Evolutionary conservation across 2,888 invertebrate genomes (phyloP), one percentile per base, ranked within the genome.

Genomic region (Erebia ligea): DNA sequence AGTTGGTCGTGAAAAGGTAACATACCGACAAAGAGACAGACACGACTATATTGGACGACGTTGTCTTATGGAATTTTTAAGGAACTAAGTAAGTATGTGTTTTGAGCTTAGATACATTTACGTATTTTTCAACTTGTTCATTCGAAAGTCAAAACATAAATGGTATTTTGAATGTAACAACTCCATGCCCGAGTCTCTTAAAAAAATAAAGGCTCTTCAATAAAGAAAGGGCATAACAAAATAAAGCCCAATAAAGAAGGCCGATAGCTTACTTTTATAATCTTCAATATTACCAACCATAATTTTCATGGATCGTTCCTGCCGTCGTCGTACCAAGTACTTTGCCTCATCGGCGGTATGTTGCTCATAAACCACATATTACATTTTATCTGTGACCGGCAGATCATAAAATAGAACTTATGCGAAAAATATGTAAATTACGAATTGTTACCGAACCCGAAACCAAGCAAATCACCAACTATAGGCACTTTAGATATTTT

Each of bases 331-430:
- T 73, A 69, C 54, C 69, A 75, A 64, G 64, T 72, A 70, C 72
- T 67, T 67, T 34, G 64, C 64, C 66, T 70, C 72, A 70, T 70
- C 66, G 70, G 71, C 76, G 75, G 74, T 76, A 76, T 75, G 84
- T 84, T 84, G 81, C 85, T 82, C 84, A 74, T 86, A 85, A 85
- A 84, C 83, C 86, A 84, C 83, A 86, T 84, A 86, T 84, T 84
- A 81, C 78, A 67, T 67, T 83, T 70, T 84, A 88, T 85, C 78
- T 77, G 85, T 80, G 84, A 83, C 83, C 83, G 83, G 81, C 82
- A 76, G 81, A 82, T 80, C 81, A 82, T 85, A 85, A 86, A 85
- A 81, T 78, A 72, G 78, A 82, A 86, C 79, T 84, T 86, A 86
- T 84, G 81, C 77, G 77, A 77, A 81, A 79, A 83, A 84, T 83